Conservation (phyloP, 2,797 vertebrate species). For the Myotis findleyi region DNA sequence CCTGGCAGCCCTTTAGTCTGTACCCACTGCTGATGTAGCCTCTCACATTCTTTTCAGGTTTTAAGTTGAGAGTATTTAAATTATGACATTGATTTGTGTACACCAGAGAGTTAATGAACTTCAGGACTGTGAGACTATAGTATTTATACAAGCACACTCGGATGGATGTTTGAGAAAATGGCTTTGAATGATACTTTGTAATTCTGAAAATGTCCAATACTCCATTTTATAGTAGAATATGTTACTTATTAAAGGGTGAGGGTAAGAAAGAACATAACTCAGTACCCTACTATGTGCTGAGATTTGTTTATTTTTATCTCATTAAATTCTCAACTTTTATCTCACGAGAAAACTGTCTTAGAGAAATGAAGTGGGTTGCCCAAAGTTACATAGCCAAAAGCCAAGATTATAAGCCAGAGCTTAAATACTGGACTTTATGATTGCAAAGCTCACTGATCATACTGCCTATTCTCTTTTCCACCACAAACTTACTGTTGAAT, state of each 20-base stretch:
- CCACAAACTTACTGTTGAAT: background rate
- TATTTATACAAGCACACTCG: conserved; percentile 60
- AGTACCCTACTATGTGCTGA: background rate
- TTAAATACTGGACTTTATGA: conserved; percentile 24
- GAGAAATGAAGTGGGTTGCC: conserved; percentile 16
- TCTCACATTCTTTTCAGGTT: conserved; percentile 79
- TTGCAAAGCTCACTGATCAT: background rate
- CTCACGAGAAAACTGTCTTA: conserved; percentile 37
- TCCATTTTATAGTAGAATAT: conserved; percentile 44
- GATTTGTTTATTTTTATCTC: conserved; percentile 60
- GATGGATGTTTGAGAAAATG: conserved; percentile 61
- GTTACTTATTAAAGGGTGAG: conserved; percentile 4
- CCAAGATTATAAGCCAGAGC: background rate
- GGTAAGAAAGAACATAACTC: conserved; percentile 24
- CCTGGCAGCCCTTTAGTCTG: conserved; percentile 66
- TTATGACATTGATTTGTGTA: conserved; percentile 76
- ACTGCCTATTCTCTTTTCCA: background rate
- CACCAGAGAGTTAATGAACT: conserved; percentile 75
- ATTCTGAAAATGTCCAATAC: conserved; percentile 50
- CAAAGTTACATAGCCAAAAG: background rate
- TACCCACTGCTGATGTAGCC: conserved; percentile 75
- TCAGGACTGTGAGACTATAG: conserved; percentile 66
- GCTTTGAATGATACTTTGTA: conserved; percentile 31
- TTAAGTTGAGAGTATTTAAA: conserved; percentile 82
- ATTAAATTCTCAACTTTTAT: conserved; percentile 51